Evolutionary conservation across 2,888 invertebrate genomes (phyloP).

Genomic region (Baronia brevicornis): DNA sequence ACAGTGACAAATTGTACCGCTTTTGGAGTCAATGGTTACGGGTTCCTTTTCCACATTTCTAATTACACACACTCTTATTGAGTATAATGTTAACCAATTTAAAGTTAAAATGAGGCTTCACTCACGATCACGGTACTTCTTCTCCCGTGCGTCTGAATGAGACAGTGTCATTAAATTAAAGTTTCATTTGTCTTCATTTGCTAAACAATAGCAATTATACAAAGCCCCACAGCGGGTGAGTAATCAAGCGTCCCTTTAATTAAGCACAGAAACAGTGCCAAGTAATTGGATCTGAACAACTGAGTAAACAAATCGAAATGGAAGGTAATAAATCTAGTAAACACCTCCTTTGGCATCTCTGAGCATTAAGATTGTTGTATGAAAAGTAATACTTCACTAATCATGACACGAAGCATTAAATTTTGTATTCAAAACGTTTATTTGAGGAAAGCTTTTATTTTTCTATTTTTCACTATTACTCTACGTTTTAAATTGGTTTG

Average conservation of each 20-base stretch:
- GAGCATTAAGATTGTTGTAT: slow-evolving; percentile 40
- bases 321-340: slow-evolving; percentile 72
- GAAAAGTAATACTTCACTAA: slow-evolving; percentile 36
- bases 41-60: slow-evolving; percentile 15
- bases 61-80: slow-evolving; percentile 19
- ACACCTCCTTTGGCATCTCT: slow-evolving; percentile 66
- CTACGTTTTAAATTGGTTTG: too few relatives aligned
- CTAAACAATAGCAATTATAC: slow-evolving; percentile 76
- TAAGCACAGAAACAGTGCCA: slow-evolving; percentile 76
- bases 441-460: too few relatives aligned
- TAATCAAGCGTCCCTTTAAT: slow-evolving; percentile 76
- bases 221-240: slow-evolving; percentile 74
- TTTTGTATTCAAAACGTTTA: neutral
- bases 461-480: too few relatives aligned
- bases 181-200: slow-evolving; percentile 76
- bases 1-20: too few relatives aligned
- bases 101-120: slow-evolving; percentile 46
- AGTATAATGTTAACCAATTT: slow-evolving; percentile 37
- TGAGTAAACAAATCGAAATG: slow-evolving; percentile 75
- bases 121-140: slow-evolving; percentile 47
- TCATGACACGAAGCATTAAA: slow-evolving; percentile 11
- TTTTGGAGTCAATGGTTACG: too few relatives aligned
- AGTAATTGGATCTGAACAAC: slow-evolving; percentile 76
- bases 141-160: slow-evolving; percentile 60
- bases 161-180: slow-evolving; percentile 75